Base-by-base conservation (phyloP, 2,797 vertebrate species). In the Xiphophorus birchmanni region DNA sequence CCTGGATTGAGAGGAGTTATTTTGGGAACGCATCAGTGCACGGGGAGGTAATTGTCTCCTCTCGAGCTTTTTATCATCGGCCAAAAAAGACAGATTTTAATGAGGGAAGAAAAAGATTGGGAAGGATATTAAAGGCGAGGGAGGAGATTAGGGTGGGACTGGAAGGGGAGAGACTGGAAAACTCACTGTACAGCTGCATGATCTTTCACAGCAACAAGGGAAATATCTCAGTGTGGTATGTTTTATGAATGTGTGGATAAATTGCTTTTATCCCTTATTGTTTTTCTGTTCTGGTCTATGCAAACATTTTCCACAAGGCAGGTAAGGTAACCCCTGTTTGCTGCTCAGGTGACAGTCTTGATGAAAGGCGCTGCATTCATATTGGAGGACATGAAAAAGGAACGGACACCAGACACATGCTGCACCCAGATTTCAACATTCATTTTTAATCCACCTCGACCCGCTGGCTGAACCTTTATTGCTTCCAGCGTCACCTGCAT, bases 1-100 rank as follows among this genome's bases (percentile, higher is more conserved):
- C 93, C 94, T 93, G 85, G 89, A 94, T 95, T 92, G 84, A 92
- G 87, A 88, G 81, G 80, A 93, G 94, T 91, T 95, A 95, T 95
- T 95, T 94, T 86, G 88, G 93, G 91, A 91, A 78, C 92, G 91
- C 89, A 93, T 93, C 92, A 92, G 86, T 35, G 81, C 87, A 82
- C 65, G 3, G 74, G 81, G 90, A 93, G 83, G 87, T 92, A 92
- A 95, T 95, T 94, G 92, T 94, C 92, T 93, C 87, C 89, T 90
- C 90, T 83, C 89, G 86, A 94, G 91, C 90, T 91, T 90, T 91
- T 93, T 83, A 91, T 91, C 84, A 87, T 87, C 83, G 80, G 79
- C 73, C 74, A 78, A 84, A 54, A 80, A 86, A 82, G 75, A 84
- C 60, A 81, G 86, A 88, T 90, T 91, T 89, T 71, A 86, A 21